phyloP scores from a whole-genome alignment of 2,797 vertebrate species.

The Brachymystax lenok region DNA sequence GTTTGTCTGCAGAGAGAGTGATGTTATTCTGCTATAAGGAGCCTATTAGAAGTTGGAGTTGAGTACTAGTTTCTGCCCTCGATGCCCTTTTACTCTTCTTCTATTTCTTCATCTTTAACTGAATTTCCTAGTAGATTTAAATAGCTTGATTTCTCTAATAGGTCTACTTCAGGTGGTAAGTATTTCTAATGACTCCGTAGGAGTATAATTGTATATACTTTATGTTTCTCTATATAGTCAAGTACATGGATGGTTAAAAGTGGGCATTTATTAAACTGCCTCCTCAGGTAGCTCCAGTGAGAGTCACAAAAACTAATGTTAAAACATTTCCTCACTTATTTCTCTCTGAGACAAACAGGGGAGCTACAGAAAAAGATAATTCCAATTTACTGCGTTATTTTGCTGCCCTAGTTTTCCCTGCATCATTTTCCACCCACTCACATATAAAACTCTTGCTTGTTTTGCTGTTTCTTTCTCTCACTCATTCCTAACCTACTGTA shows the following conservation, averaged over 20 bases:
- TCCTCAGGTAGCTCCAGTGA: not conserved
- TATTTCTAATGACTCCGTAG: not conserved
- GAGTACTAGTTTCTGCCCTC: not conserved
- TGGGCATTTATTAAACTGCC: not conserved
- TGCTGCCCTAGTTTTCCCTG: not conserved
- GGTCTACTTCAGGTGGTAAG: not conserved
- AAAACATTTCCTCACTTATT: not conserved
- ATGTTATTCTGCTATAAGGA: constrained; percentile 1
- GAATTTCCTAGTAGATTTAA: not conserved
- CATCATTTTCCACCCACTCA: not conserved
- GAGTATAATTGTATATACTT: not conserved
- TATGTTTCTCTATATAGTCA: not conserved
- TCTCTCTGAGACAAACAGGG: not conserved
- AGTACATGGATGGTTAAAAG: not conserved
- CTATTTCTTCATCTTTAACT: not conserved
- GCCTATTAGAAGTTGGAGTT: not conserved
- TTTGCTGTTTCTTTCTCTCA: not conserved
- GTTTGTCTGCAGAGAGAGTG: not conserved
- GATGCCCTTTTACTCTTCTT: not conserved
- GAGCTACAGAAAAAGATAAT: not conserved
- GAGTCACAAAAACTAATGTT: not conserved
- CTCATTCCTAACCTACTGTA: not conserved
- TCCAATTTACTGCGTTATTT: not conserved
- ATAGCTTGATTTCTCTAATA: not conserved
- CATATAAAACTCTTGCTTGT: not conserved